phyloP scores from a whole-genome alignment of 2,888 invertebrate genomes.

The Andrena hattorfiana region DNA sequence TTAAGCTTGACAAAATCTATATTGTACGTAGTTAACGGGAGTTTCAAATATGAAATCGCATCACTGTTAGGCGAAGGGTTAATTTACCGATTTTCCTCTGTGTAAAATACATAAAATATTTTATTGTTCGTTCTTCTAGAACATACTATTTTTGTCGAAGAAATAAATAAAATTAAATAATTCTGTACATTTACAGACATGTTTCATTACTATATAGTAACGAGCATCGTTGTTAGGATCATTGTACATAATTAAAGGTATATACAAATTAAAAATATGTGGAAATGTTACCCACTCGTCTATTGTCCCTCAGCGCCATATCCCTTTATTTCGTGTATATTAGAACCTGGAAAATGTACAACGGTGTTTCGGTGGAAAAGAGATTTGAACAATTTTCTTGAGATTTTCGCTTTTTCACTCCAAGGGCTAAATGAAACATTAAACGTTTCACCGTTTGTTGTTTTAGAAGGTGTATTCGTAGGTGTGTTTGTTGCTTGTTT shows the following conservation, averaged over 20 bases:
- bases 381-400: slow-evolving; percentile 75
- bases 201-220: slow-evolving; percentile 7
- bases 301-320: slow-evolving; percentile 72
- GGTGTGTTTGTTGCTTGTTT: neutral
- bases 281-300: neutral
- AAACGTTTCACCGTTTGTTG: neutral
- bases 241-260: slow-evolving; percentile 12
- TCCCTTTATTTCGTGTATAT: slow-evolving; percentile 80
- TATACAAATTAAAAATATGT: slow-evolving; percentile 22
- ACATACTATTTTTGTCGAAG: neutral
- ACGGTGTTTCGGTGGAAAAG: slow-evolving; percentile 76
- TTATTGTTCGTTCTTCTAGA: neutral
- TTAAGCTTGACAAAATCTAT: too few species aligned
- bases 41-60: too few species aligned
- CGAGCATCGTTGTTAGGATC: slow-evolving; percentile 8
- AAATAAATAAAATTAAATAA: slow-evolving; percentile 37
- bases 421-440: slow-evolving; percentile 42
- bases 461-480: neutral
- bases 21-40: too few species aligned
- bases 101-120: slow-evolving; percentile 6
- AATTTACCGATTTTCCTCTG: neutral
- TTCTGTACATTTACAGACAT: slow-evolving; percentile 15
- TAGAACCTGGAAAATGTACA: slow-evolving; percentile 79
- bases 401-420: slow-evolving; percentile 52
- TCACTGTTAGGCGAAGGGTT: neutral